Percentiles rank a stretch among this genome's conserved stretches.
Evolutionary conservation across 2,888 invertebrate species (phyloP).

Genomic region (Eupithecia exiguata): DNA sequence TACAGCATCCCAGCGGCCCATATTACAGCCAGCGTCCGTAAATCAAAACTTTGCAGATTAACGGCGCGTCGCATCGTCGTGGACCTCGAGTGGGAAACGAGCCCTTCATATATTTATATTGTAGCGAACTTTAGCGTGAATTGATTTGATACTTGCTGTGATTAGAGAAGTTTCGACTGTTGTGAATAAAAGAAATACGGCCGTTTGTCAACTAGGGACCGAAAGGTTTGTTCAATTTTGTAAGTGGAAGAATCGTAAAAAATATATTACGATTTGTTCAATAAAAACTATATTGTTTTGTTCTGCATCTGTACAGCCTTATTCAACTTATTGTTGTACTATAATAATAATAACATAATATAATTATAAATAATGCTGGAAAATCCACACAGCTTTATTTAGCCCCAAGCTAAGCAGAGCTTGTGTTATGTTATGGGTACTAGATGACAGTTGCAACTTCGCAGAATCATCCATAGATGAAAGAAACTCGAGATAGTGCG

Average conservation of each 20-base stretch:
- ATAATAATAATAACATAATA: too few species aligned
- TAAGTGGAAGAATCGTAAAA: background rate
- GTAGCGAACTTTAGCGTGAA: conserved; percentile 20
- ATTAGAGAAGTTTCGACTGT: background rate
- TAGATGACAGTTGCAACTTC: too few species aligned
- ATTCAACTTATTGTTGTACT: too few species aligned
- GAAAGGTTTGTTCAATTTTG: background rate
- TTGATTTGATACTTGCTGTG: conserved; percentile 7
- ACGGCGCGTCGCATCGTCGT: conserved; percentile 44
- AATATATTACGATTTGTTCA: too few species aligned
- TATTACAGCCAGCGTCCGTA: conserved; percentile 32
- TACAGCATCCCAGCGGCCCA: background rate
- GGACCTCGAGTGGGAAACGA: conserved; percentile 42
- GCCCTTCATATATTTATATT: conserved; percentile 49
- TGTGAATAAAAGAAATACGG: background rate
- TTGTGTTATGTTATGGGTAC: too few species aligned
- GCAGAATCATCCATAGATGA: too few species aligned
- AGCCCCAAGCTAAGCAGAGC: too few species aligned
- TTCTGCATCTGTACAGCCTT: background rate
- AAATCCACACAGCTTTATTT: too few species aligned
- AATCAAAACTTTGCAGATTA: conserved; percentile 53
- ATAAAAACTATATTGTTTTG: background rate
- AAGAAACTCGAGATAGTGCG: too few species aligned
- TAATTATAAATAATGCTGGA: too few species aligned
- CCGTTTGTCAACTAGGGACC: background rate